phyloP scores from a whole-genome alignment of 2,113 vertebrate species.

The Cochlearius cochlearius region DNA sequence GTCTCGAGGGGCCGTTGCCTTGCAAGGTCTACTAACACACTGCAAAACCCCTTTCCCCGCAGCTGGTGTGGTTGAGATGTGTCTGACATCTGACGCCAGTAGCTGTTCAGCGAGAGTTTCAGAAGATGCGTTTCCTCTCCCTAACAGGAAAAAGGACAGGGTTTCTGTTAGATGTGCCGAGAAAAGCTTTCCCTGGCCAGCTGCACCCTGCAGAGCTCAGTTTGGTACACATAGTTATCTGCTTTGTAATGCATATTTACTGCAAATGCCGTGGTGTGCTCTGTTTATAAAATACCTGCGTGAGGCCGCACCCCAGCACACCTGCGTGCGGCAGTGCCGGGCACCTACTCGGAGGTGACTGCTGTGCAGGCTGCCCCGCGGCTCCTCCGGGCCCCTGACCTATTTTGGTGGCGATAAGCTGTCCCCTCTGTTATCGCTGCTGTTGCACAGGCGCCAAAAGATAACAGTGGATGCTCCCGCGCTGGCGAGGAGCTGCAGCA shows the following conservation, averaged over 20 bases:
- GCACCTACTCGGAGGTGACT: neutral
- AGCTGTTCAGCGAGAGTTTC: neutral
- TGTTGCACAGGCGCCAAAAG: neutral
- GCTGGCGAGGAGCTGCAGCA: neutral
- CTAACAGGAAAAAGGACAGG: neutral
- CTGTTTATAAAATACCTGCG: constrained; percentile 40
- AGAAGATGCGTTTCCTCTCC: neutral
- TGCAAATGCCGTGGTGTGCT: neutral
- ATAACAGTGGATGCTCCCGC: fast-evolving
- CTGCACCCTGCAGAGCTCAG: constrained; percentile 14
- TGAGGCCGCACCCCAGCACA: neutral
- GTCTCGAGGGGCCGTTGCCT: neutral
- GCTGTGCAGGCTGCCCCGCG: neutral
- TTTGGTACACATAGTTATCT: constrained; percentile 52
- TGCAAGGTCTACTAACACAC: neutral
- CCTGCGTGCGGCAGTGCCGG: fast-evolving
- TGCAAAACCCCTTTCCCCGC: neutral
- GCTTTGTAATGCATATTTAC: neutral
- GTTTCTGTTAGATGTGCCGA: neutral
- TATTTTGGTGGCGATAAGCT: neutral
- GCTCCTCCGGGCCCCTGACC: neutral
- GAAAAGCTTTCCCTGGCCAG: neutral
- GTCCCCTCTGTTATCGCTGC: neutral
- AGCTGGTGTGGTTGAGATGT: neutral
- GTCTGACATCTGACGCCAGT: neutral